A percentile compares a stretch with the other conserved stretches of the same genome.
These are phyloP conservation scores for Pentalonia nigronervosa DNA, from an alignment of 1,140 invertebrate genomes.

Conservation along the genomic window DNA sequence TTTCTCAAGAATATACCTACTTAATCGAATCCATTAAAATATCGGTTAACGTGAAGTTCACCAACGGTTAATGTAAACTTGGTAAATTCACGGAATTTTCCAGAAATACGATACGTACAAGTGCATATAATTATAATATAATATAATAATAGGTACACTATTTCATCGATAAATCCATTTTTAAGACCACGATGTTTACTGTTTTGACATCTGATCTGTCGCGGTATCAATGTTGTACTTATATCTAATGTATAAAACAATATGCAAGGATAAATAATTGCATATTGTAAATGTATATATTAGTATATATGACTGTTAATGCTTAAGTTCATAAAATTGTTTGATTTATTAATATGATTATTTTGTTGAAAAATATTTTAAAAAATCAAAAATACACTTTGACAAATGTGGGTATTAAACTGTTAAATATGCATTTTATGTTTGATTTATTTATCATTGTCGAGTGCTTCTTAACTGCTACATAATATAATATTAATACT, in stretches of 20 bases:
- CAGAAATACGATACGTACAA: not conserved
- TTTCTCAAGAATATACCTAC: not conserved
- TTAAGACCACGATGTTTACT: not conserved
- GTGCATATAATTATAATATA: not conserved
- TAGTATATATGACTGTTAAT: not conserved
- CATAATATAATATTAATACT: not conserved
- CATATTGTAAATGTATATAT: not conserved
- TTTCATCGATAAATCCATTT: conserved; percentile 20
- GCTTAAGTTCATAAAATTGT: not conserved
- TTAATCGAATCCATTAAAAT: conserved; percentile 30
- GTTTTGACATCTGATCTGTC: not conserved
- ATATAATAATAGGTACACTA: not conserved
- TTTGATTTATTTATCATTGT: not conserved
- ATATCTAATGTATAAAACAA: not conserved
- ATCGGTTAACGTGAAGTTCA: not conserved
- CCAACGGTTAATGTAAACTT: not conserved
- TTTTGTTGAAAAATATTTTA: not conserved
- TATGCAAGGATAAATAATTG: not conserved
- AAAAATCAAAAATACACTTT: not conserved
- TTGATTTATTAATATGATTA: not conserved
- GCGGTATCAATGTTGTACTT: not conserved
- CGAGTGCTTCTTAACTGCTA: not conserved
- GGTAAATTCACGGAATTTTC: not conserved
- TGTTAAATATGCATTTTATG: not conserved
- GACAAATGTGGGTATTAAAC: not conserved